A percentile compares a stretch with the other conserved stretches of the same genome.
Evolutionary conservation across 2,888 invertebrate species (phyloP).

Genomic region (Pseudococcus viburni): DNA sequence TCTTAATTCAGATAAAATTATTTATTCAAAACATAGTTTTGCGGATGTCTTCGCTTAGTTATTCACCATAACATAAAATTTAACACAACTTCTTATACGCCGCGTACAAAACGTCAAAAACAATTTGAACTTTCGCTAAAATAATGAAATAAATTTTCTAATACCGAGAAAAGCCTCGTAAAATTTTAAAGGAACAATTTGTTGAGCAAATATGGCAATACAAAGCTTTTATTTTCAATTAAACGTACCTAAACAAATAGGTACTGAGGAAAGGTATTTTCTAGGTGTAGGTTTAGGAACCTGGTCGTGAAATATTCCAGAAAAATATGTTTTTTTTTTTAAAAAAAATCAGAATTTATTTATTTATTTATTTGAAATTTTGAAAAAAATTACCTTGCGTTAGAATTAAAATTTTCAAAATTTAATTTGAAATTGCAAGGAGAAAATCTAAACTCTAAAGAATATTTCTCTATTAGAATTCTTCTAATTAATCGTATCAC

Average conservation of each 20-base stretch:
- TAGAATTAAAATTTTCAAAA: too few species aligned
- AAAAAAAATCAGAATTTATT: too few species aligned
- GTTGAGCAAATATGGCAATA: background rate
- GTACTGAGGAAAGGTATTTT: too few species aligned
- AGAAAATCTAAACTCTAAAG: too few species aligned
- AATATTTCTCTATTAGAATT: too few species aligned
- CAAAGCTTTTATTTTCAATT: background rate
- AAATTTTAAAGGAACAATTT: background rate
- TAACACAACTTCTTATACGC: constrained; percentile 10
- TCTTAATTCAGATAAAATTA: constrained; percentile 20
- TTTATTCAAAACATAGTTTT: constrained; percentile 34
- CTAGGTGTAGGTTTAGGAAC: background rate
- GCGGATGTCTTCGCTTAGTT: constrained; percentile 27
- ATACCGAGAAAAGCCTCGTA: constrained; percentile 10
- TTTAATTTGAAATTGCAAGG: too few species aligned
- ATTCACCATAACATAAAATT: constrained; percentile 26
- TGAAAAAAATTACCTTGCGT: too few species aligned
- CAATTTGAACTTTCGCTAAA: constrained; percentile 36
- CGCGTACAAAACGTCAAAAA: constrained; percentile 28
- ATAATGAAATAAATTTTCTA: constrained; percentile 5
- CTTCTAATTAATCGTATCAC: background rate
- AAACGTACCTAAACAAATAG: background rate
- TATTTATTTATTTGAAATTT: too few species aligned
- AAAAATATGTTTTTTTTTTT: too few species aligned
- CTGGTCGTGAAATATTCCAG: background rate